Evolutionary conservation across 2,888 invertebrate species (phyloP).

Genomic region (Ormia ochracea): DNA sequence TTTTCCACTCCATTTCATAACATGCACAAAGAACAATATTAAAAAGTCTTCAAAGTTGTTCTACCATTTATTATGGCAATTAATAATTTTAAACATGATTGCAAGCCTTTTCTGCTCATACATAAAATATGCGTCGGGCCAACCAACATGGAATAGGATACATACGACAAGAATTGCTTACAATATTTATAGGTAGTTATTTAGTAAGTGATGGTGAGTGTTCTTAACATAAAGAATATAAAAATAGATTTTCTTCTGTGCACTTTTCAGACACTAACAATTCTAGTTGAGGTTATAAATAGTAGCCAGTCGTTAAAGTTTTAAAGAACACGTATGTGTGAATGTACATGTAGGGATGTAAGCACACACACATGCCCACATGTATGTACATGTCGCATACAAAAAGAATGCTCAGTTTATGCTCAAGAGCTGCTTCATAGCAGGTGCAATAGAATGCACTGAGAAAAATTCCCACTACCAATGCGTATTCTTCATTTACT

Average conservation of each 20-base stretch:
- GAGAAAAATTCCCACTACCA: constrained; percentile 11
- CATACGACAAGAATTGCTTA: not conserved
- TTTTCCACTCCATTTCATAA: constrained; percentile 32
- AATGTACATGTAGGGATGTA: no score
- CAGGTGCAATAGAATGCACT: constrained; percentile 54
- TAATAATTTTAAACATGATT: constrained; percentile 63
- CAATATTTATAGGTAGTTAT: not conserved
- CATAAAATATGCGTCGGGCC: constrained; percentile 16
- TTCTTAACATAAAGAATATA: constrained; percentile 49
- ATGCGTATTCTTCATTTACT: constrained; percentile 8
- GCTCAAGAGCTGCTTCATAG: constrained; percentile 30
- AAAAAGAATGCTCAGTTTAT: constrained; percentile 52
- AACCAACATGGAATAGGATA: not conserved
- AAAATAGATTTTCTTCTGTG: constrained; percentile 59
- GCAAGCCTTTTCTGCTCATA: constrained; percentile 36
- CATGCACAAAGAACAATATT: not conserved
- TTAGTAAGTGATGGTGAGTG: not conserved
- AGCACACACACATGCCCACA: no score
- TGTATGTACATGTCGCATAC: not conserved
- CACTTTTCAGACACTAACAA: constrained; percentile 21
- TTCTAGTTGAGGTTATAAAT: constrained; percentile 44
- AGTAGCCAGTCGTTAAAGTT: constrained; percentile 32
- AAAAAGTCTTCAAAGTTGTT: constrained; percentile 23
- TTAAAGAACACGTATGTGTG: no score
- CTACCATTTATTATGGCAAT: constrained; percentile 53